Percentiles rank a stretch among this genome's conserved stretches.
phyloP scores from a whole-genome alignment of 1,140 invertebrate genomes.

The Tetramorium alpestre region DNA sequence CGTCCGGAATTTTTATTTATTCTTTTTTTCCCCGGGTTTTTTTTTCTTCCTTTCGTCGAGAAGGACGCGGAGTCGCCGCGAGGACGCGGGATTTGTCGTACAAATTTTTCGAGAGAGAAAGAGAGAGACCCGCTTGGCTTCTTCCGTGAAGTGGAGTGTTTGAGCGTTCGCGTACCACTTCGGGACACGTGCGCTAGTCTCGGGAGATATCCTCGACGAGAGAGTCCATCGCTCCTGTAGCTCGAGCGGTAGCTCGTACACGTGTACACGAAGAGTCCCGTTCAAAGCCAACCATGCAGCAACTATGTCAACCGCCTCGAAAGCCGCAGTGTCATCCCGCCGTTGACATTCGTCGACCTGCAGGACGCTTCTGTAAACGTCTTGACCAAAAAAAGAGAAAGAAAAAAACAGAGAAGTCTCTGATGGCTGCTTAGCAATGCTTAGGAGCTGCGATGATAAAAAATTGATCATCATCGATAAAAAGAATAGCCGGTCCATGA shows the following conservation, averaged over 20 bases:
- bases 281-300: slow-evolving; percentile 47
- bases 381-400: neutral
- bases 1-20: slow-evolving; percentile 34
- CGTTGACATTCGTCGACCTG: slow-evolving; percentile 59
- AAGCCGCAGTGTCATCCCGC: slow-evolving; percentile 67
- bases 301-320: slow-evolving; percentile 60
- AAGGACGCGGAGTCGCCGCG: slow-evolving; percentile 12
- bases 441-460: slow-evolving; percentile 20
- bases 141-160: slow-evolving; percentile 74
- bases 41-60: neutral
- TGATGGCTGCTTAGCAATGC: slow-evolving; percentile 22
- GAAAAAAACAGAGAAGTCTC: neutral
- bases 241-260: slow-evolving; percentile 60
- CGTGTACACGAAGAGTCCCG: slow-evolving; percentile 57
- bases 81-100: slow-evolving; percentile 45
- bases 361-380: slow-evolving; percentile 69
- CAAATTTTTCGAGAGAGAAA: slow-evolving; percentile 61
- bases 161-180: slow-evolving; percentile 69
- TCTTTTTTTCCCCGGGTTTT: neutral
- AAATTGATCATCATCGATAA: slow-evolving; percentile 62
- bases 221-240: slow-evolving; percentile 31
- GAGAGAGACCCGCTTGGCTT: slow-evolving; percentile 37
- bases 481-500: slow-evolving; percentile 54
- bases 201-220: slow-evolving; percentile 62
- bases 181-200: slow-evolving; percentile 70